These are phyloP conservation scores for Microctenopoma lineatum DNA, from an alignment of 2,797 vertebrate genomes.

Conservation along the genomic window DNA sequence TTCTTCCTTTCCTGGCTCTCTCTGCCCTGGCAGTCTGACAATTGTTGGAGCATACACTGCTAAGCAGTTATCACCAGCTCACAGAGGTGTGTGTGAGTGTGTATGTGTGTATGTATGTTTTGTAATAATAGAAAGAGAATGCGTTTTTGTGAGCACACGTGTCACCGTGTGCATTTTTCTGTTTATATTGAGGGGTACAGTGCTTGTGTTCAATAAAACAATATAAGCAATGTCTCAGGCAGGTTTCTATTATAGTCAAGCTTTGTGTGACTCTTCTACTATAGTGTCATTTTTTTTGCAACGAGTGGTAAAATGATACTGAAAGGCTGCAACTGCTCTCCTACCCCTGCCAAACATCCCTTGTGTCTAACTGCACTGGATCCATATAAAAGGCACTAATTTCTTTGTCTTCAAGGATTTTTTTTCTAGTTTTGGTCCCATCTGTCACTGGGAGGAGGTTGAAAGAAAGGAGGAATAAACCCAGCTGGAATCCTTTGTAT, in stretches of 20 bases:
- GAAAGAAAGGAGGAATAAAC: conserved; percentile 79
- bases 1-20: conserved; percentile 74
- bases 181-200: conserved; percentile 67
- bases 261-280: conserved; percentile 68
- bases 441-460: conserved; percentile 83
- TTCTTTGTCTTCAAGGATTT: conserved; percentile 80
- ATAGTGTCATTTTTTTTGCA: conserved; percentile 68
- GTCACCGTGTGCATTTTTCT: conserved; percentile 59
- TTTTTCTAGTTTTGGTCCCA: conserved; percentile 75
- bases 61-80: conserved; percentile 83
- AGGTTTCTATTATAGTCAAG: conserved; percentile 71
- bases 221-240: conserved; percentile 79
- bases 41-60: conserved; percentile 78
- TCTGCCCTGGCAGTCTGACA: conserved; percentile 80
- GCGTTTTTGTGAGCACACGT: conserved; percentile 51
- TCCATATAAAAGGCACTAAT: conserved; percentile 82
- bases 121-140: conserved; percentile 54
- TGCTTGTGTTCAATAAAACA: conserved; percentile 75
- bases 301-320: conserved; percentile 73
- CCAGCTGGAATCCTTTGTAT: conserved; percentile 78
- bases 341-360: conserved; percentile 72
- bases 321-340: conserved; percentile 70
- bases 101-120: conserved; percentile 56
- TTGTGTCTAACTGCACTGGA: conserved; percentile 77
- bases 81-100: conserved; percentile 69